Evolutionary conservation across 2,888 invertebrate species (phyloP), one percentile per base, ranked within the genome.

Genomic region (Operophtera brumata): DNA sequence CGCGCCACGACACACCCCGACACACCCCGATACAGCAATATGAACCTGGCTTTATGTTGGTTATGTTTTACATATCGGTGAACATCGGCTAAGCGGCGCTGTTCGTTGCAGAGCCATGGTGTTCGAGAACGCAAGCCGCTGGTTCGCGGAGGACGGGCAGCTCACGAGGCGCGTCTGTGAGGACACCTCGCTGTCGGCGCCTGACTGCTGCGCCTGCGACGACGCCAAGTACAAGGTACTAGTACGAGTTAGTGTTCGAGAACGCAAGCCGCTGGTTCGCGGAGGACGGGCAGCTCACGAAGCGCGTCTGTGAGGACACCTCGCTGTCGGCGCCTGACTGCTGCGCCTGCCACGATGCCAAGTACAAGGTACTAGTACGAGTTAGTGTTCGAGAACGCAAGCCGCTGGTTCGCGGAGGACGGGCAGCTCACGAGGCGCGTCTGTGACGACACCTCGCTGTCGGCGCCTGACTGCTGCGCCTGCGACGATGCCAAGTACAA

Each of bases 401-500:
- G 93, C 43, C 92, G 93, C 9, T 98, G 98, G 98, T 98, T 93
- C 82, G 95, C 96, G 57, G 97, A 97, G 72, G 97, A 97, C 75
- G 96, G 96, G 0, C 93, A 93, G 62, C 88, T 98, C 45, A 94
- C 94, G 9, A 92, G 93, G 73, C 94, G 94, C 32, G 90, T 98
- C 47, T 98, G 98, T 75, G 96, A 95, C 73, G 92, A 93, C 82
- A 94, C 92, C 64, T 91, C 90, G 64, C 90, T 91, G 47, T 91
- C 91, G 53, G 90, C 90, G 46, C 88, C 86, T 1, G 84, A 91
- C 50, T 98, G 98, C 80, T 97, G 97, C 84, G 97, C 98, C 7
- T 98, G 98, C 79, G 97, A 98, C 74, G 97, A 98, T 75, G 99
- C 99, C 54, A 97, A 97, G 81, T 99, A 99, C 82, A 95, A 94